phyloP scores from a whole-genome alignment of 2,113 vertebrate species.

The Hemiprocne comata region DNA sequence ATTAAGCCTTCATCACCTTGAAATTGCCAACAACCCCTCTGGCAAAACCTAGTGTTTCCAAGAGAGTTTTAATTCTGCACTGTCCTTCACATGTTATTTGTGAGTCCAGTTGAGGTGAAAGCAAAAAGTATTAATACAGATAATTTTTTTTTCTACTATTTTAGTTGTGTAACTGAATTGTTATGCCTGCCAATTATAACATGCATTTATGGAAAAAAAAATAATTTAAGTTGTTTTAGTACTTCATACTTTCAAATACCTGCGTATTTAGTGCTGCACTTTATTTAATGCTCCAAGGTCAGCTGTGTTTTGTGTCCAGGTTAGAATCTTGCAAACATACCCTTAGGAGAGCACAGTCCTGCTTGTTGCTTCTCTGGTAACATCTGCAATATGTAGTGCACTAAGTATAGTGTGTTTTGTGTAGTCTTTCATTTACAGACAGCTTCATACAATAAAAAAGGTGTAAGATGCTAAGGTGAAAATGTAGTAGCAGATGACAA shows the following conservation, averaged over 20 bases:
- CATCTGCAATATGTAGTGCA: not conserved
- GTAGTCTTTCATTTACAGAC: not conserved
- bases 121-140: not conserved
- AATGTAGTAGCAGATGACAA: not conserved
- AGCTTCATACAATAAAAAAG: not conserved
- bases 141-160: not conserved
- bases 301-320: not conserved
- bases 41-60: not conserved
- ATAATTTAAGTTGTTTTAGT: not conserved
- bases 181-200: not conserved
- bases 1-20: not conserved
- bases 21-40: not conserved
- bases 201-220: not conserved
- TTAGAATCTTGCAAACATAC: not conserved
- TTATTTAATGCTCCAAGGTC: not conserved
- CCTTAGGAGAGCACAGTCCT: rapidly evolving
- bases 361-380: not conserved
- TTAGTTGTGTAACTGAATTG: not conserved
- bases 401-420: rapidly evolving
- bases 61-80: not conserved
- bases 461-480: not conserved
- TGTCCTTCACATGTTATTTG: not conserved
- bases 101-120: not conserved
- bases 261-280: not conserved
- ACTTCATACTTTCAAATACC: not conserved